Base-by-base conservation (phyloP, 2,888 invertebrate genomes). In the Coleophora deauratella region DNA sequence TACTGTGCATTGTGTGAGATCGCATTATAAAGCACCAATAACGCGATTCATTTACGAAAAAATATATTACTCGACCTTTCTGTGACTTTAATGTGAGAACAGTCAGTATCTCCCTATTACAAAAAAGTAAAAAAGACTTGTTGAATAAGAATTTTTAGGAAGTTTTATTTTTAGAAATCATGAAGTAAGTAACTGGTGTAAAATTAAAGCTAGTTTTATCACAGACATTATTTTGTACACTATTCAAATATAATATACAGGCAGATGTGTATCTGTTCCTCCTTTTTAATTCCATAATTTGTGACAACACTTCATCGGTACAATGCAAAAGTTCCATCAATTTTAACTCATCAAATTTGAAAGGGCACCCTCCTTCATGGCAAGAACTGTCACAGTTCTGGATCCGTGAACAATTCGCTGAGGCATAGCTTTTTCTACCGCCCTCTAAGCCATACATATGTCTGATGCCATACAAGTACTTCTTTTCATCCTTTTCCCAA, bases 371-470 rank as follows among this genome's bases (percentile, higher is more conserved):
- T 38, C 90, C 90, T 68, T 89, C 89, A 4, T 87, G 67, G 41
- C 80, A 78, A 10, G 79, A 66, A 64, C 69, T 73, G 54, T 90
- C 89, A 35, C 59, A 54, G 37, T 62, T 62, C 69, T 91, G 91
- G 36, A 92, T 86, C 40, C 75, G 59, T 12, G 70, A 55, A 57
- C 92, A 93, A 47, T 79, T 87, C 33, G 88, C 88, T 11, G 88
- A 88, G 34, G 72, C 66, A 54, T 92, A 92, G 54, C 81, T 87
- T 54, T 82, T 89, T 50, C 88, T 79, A n/a, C 86, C 74, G 3
- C 93, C 92, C 71, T 91, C 91, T 37, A 91, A 70, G 0, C 92
- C 92, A 76, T 92, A 93, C 70, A 92, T 76, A 58, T 93, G 92
- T 45, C 91, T 77, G 38, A 92, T 91, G 43, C 90, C 90, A 70